phyloP scores from a whole-genome alignment of 2,888 invertebrate genomes.

The Sphinx pinastri region DNA sequence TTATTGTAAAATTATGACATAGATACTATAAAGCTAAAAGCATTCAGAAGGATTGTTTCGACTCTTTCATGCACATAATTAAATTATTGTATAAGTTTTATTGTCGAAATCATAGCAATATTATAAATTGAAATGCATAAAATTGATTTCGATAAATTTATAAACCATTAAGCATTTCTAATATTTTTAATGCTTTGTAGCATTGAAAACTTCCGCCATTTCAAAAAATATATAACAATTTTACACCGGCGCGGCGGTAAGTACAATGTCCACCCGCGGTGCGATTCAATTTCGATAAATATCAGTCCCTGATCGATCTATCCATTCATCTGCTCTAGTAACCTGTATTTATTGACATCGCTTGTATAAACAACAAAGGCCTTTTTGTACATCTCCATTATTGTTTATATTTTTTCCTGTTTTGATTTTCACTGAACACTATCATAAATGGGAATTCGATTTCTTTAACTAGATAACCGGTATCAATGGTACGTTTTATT shows the following conservation, averaged over 20 bases:
- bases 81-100: neutral
- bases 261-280: conserved; percentile 69
- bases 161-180: neutral
- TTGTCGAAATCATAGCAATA: neutral
- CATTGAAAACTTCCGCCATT: conserved; percentile 2
- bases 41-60: neutral
- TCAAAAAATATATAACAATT: conserved; percentile 4
- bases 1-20: neutral
- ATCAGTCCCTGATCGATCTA: conserved; percentile 59
- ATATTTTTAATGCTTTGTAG: neutral
- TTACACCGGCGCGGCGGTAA: conserved; percentile 20
- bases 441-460: conserved; percentile 40
- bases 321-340: conserved; percentile 65
- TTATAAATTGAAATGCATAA: no score
- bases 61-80: no score
- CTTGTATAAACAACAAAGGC: conserved; percentile 59
- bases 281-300: conserved; percentile 75
- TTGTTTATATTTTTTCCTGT: conserved; percentile 43
- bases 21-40: neutral
- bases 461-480: conserved; percentile 46
- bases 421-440: conserved; percentile 40
- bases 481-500: conserved; percentile 34
- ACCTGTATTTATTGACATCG: conserved; percentile 64
- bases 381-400: conserved; percentile 55
- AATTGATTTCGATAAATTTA: no score